Percentiles rank a stretch among this genome's conserved stretches.
Conservation (phyloP, 2,113 vertebrate genomes). For the Ptilorrhoa leucosticta region DNA sequence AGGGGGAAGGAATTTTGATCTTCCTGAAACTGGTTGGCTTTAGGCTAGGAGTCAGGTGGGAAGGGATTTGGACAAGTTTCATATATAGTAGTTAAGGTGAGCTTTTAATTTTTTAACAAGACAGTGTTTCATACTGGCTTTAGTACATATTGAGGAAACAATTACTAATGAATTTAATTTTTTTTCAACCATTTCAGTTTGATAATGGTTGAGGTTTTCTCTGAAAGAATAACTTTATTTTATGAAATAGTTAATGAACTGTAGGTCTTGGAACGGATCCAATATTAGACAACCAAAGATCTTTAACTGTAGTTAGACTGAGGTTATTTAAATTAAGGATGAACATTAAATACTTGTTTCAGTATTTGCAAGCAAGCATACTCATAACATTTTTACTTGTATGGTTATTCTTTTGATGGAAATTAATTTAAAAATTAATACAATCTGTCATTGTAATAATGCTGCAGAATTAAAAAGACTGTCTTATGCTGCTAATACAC, state of each 20-base stretch:
- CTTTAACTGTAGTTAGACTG: neutral
- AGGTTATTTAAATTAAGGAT: neutral
- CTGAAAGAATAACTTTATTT: neutral
- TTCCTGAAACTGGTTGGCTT: neutral
- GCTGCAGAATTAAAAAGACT: neutral
- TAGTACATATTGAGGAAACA: neutral
- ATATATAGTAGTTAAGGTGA: neutral
- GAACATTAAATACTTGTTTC: neutral
- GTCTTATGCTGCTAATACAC: neutral
- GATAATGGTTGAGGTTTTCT: neutral
- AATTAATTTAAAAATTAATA: constrained; percentile 29
- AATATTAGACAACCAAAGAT: neutral
- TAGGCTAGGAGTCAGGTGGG: neutral
- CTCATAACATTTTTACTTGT: neutral
- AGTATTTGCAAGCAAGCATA: neutral
- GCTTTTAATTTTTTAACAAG: neutral
- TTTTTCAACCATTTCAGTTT: neutral
- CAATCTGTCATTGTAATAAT: neutral
- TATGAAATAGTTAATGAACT: neutral
- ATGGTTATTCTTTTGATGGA: neutral
- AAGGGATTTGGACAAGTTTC: neutral
- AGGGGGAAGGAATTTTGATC: neutral
- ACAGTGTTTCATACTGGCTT: neutral
- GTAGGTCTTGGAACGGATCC: neutral
- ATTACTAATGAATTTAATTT: neutral